Conservation (phyloP, 2,797 vertebrate genomes). For the Poecilia picta region DNA sequence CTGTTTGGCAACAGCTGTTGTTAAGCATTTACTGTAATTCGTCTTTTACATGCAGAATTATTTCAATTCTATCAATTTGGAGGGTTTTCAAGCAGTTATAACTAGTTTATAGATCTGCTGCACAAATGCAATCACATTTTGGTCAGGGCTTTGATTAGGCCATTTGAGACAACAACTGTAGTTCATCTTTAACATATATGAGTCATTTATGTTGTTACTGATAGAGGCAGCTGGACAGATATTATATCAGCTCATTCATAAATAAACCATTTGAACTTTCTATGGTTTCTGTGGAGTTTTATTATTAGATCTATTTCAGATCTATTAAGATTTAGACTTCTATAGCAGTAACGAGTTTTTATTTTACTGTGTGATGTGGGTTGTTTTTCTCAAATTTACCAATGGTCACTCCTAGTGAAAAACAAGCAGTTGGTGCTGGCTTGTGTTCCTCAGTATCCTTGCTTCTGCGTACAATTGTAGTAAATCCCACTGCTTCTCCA, state of each 20-base stretch:
- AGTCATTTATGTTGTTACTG: background rate
- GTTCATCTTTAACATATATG: background rate
- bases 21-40: background rate
- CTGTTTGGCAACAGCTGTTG: background rate
- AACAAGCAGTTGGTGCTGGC: background rate
- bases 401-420: background rate
- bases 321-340: background rate
- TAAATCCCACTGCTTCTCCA: background rate
- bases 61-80: background rate
- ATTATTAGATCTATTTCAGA: background rate
- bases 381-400: background rate
- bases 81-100: background rate
- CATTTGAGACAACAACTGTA: background rate
- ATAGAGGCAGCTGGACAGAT: background rate
- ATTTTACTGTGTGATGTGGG: background rate
- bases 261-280: background rate
- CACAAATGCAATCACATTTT: background rate
- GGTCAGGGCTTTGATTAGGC: background rate
- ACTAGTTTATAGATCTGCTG: background rate
- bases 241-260: background rate
- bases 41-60: background rate
- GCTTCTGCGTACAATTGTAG: background rate
- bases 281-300: background rate
- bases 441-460: background rate
- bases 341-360: background rate